Percentiles rank a stretch among this genome's conserved stretches.
phyloP scores from a whole-genome alignment of 1,140 invertebrate genomes.

The Cyclargus thomasi region DNA sequence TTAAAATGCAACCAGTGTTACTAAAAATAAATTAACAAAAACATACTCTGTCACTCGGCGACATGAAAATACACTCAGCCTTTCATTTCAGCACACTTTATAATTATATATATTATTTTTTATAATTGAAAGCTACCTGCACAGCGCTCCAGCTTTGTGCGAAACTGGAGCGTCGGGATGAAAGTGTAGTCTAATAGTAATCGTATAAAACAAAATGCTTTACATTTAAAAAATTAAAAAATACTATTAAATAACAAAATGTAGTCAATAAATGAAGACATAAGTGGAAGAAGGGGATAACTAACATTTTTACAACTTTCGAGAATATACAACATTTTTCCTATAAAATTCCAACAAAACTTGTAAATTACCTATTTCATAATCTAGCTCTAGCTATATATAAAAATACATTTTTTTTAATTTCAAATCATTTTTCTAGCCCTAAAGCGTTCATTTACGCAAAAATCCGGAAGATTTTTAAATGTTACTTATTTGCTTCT shows the following conservation, averaged over 20 bases:
- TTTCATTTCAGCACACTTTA: neutral
- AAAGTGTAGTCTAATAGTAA: neutral
- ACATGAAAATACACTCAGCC: neutral
- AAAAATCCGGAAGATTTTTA: no score
- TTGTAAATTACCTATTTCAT: no score
- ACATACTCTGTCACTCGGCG: neutral
- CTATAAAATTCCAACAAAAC: no score
- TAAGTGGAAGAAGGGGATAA: no score
- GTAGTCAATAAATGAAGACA: no score
- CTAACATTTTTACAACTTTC: no score
- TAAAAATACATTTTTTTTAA: no score
- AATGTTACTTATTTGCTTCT: no score
- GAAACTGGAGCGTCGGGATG: neutral
- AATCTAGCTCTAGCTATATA: no score
- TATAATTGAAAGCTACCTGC: neutral
- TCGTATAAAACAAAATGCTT: neutral
- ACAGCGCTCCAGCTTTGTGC: neutral
- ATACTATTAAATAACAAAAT: neutral
- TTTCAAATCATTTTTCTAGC: no score
- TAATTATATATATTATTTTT: slow-evolving; percentile 4
- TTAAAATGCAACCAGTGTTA: neutral
- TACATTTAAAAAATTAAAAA: neutral
- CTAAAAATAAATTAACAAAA: neutral
- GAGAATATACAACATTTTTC: no score
- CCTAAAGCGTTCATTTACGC: no score